These are phyloP conservation scores for Drosophila pandora DNA, from an alignment of 1,140 invertebrate genomes.

Conservation along the genomic window DNA sequence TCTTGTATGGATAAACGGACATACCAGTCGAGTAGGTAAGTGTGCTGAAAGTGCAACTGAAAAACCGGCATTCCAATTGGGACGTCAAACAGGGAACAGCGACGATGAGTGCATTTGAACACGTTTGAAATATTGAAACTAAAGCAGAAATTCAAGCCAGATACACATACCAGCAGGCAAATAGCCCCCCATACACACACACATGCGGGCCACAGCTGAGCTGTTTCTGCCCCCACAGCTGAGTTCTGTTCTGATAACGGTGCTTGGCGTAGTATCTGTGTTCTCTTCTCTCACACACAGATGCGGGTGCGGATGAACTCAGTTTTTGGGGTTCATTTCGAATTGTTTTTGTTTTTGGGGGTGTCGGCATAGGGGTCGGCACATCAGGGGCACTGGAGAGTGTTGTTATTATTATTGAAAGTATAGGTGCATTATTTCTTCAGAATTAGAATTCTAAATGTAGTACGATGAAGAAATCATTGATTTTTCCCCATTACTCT, in stretches of 20 bases:
- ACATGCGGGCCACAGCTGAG: background rate
- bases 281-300: background rate
- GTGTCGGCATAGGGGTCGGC: background rate
- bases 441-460: background rate
- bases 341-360: background rate
- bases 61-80: constrained; percentile 31
- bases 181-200: background rate
- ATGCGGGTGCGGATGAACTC: background rate
- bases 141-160: background rate
- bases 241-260: constrained; percentile 1
- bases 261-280: background rate
- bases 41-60: constrained; percentile 2
- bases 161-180: background rate
- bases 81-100: background rate
- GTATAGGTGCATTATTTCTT: background rate
- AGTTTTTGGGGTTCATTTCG: background rate
- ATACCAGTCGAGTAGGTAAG: constrained; percentile 50
- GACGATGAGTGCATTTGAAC: background rate
- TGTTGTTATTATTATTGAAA: background rate
- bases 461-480: too few relatives aligned
- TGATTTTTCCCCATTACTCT: background rate
- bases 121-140: background rate
- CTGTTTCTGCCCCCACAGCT: background rate
- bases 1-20: constrained; percentile 52
- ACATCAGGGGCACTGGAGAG: too few relatives aligned